phyloP scores from a whole-genome alignment of 1,140 invertebrate genomes.

The Homalodisca vitripennis region DNA sequence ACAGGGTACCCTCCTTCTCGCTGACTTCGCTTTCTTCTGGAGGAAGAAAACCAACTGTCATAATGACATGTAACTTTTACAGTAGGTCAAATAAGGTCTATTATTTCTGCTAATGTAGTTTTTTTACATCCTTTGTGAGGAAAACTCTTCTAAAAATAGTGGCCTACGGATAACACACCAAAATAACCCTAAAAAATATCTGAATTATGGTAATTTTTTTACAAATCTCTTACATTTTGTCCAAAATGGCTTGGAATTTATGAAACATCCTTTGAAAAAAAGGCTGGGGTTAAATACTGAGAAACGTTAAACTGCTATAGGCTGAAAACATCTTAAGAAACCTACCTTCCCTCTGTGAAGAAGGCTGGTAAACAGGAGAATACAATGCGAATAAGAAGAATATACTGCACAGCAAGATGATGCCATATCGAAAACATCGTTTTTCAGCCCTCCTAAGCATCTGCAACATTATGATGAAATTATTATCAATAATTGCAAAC shows the following conservation, averaged over 20 bases:
- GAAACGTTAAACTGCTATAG: not conserved
- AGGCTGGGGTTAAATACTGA: not conserved
- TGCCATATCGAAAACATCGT: constrained; percentile 20
- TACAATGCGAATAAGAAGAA: constrained; percentile 23
- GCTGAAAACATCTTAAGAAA: too few relatives aligned
- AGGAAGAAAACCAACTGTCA: too few relatives aligned
- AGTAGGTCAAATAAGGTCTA: too few relatives aligned
- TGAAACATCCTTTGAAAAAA: not conserved
- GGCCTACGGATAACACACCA: not conserved
- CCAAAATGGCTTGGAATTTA: not conserved
- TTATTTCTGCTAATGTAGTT: too few relatives aligned
- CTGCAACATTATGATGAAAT: not conserved
- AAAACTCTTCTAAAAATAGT: too few relatives aligned
- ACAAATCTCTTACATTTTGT: not conserved
- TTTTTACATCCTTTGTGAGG: too few relatives aligned
- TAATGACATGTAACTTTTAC: too few relatives aligned
- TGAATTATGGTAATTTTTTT: not conserved
- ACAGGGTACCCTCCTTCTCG: too few relatives aligned
- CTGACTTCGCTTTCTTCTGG: too few relatives aligned
- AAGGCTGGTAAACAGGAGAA: constrained; percentile 24
- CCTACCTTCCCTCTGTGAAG: constrained; percentile 14
- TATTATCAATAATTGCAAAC: too few relatives aligned
- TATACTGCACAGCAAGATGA: constrained; percentile 24
- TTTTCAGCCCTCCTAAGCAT: constrained; percentile 24
- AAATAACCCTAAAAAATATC: not conserved